These are phyloP conservation scores for Catharus fuscescens DNA, from an alignment of 2,113 vertebrate genomes.

Conservation along the genomic window DNA sequence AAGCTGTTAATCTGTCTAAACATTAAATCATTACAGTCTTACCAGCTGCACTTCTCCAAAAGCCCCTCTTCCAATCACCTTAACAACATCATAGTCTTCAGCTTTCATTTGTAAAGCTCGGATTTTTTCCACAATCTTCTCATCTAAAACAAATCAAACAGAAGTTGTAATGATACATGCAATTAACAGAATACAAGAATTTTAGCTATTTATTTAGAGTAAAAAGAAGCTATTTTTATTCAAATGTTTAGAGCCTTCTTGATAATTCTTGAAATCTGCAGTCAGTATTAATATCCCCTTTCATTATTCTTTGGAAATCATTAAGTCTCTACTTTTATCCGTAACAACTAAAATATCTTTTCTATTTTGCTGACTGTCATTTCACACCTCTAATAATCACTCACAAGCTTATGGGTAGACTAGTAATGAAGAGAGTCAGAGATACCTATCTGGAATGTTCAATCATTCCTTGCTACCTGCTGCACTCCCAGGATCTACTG, in stretches of 20 bases:
- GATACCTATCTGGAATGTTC: not conserved
- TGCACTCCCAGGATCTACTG: not conserved
- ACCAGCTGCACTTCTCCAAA: conserved; percentile 99
- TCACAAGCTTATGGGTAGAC: not conserved
- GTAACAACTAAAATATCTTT: not conserved
- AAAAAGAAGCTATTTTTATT: not conserved
- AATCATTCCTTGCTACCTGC: not conserved
- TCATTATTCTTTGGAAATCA: not conserved
- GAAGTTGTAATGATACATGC: not conserved
- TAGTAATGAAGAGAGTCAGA: not conserved
- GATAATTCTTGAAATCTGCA: not conserved
- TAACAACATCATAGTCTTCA: conserved; percentile 98
- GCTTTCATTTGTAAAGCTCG: conserved; percentile 95
- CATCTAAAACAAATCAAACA: conserved; percentile 81
- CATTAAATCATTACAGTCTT: conserved; percentile 64
- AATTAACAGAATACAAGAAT: not conserved
- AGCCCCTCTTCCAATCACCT: conserved; percentile 97
- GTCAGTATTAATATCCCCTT: not conserved
- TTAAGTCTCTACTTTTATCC: not conserved
- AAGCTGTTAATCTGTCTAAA: not conserved
- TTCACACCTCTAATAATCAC: not conserved
- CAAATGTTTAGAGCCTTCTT: not conserved
- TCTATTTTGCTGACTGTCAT: not conserved
- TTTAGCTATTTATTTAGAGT: not conserved
- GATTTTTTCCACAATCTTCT: conserved; percentile 88